Conservation (phyloP, 2,113 vertebrate genomes). For the Trematocara variabile region DNA sequence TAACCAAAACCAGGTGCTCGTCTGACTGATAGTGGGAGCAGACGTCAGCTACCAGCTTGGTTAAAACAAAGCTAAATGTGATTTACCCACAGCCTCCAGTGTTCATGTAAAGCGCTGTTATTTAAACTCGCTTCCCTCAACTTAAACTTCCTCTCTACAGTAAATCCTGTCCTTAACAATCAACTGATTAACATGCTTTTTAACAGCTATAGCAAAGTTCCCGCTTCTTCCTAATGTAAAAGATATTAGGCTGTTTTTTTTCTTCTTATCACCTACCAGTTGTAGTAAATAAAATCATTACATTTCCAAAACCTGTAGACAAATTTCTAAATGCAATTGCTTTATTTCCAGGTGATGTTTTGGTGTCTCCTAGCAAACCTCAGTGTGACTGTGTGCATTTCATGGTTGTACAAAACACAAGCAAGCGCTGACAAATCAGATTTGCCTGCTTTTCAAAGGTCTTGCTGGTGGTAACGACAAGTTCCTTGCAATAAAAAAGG, state of each 20-base stretch:
- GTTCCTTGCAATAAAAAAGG: constrained; percentile 61
- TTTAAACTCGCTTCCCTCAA: background rate
- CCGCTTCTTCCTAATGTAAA: background rate
- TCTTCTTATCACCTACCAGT: background rate
- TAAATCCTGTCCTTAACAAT: constrained; percentile 9
- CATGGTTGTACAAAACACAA: constrained; percentile 40
- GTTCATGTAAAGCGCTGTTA: background rate
- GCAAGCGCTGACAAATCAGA: constrained; percentile 39
- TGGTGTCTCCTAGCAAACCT: background rate
- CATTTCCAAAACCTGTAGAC: background rate
- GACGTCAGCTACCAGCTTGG: constrained; percentile 41
- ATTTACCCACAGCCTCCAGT: constrained; percentile 16
- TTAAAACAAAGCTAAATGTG: constrained; percentile 6
- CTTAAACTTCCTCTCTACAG: background rate
- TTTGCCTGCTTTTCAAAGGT: constrained; percentile 12
- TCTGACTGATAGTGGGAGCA: constrained; percentile 53
- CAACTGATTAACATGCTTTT: background rate
- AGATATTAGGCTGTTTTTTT: background rate
- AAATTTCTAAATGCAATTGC: background rate
- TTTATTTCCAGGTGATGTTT: background rate
- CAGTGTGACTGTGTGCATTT: constrained; percentile 43
- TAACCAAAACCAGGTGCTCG: constrained; percentile 64
- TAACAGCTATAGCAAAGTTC: background rate
- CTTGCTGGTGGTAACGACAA: constrained; percentile 25
- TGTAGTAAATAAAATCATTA: background rate